A percentile compares a stretch with the other conserved stretches of the same genome.
These are phyloP conservation scores for Drosophila flavopinicola DNA, from an alignment of 2,888 invertebrate species.

Conservation along the genomic window DNA sequence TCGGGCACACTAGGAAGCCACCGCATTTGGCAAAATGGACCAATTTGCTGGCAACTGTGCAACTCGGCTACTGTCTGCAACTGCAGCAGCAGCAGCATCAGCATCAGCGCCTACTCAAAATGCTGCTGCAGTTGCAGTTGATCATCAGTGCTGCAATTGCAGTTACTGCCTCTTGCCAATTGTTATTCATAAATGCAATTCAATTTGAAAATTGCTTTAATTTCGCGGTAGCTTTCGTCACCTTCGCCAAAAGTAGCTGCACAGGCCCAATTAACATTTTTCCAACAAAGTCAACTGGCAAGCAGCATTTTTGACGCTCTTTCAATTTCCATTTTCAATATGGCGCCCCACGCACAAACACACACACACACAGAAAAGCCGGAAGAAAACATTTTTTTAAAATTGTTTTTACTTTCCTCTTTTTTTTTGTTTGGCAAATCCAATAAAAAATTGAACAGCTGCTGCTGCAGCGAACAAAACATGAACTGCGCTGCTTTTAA, in stretches of 20 bases:
- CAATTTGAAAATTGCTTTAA: slow-evolving; percentile 79
- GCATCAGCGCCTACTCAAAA: too few relatives aligned
- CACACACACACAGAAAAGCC: slow-evolving; percentile 2
- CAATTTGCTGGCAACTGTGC: slow-evolving; percentile 79
- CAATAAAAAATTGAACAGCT: slow-evolving; percentile 25
- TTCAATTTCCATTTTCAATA: slow-evolving; percentile 8
- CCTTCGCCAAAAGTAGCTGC: slow-evolving; percentile 29
- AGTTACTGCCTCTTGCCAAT: slow-evolving; percentile 53
- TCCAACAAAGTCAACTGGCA: neutral
- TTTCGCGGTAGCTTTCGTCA: slow-evolving; percentile 67
- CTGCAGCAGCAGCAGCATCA: slow-evolving; percentile 17
- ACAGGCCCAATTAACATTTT: slow-evolving; percentile 49
- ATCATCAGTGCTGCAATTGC: slow-evolving; percentile 23
- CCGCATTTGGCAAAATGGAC: slow-evolving; percentile 76
- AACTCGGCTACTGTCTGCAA: slow-evolving; percentile 44
- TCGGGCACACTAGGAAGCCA: slow-evolving; percentile 60
- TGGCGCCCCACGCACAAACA: neutral
- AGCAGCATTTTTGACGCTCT: neutral
- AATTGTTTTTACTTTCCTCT: slow-evolving; percentile 3
- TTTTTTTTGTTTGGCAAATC: slow-evolving; percentile 4
- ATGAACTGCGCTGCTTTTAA: slow-evolving; percentile 1
- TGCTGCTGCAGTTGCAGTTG: slow-evolving; percentile 41
- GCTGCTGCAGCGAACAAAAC: slow-evolving; percentile 4
- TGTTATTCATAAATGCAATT: slow-evolving; percentile 80
- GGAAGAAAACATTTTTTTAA: slow-evolving; percentile 22